Evolutionary conservation across 2,113 vertebrate species (phyloP).

Genomic region (Carassius gibelio): DNA sequence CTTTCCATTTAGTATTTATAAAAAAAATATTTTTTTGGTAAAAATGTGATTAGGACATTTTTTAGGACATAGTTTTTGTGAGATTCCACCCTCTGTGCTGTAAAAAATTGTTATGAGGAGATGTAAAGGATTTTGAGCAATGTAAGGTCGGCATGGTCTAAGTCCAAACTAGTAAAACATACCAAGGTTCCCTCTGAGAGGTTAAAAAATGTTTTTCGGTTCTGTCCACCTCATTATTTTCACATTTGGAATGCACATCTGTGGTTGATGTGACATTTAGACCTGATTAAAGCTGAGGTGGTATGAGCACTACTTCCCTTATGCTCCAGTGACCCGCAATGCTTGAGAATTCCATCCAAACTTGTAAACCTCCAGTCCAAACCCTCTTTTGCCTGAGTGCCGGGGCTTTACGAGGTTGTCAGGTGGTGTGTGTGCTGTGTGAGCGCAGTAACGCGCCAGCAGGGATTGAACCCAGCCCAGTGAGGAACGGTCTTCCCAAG

Average conservation of each 20-base stretch:
- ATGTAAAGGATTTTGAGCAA: constrained; percentile 19
- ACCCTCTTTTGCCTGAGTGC: constrained; percentile 8
- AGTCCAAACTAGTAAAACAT: constrained; percentile 13
- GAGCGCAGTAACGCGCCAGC: constrained; percentile 46
- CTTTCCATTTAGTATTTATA: neutral
- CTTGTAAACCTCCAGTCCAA: constrained; percentile 45
- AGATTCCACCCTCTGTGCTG: neutral
- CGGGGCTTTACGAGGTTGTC: constrained; percentile 39
- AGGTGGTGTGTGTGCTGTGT: constrained; percentile 31
- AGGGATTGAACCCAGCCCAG: constrained; percentile 39
- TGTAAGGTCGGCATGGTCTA: neutral
- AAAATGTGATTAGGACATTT: neutral
- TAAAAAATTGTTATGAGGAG: neutral
- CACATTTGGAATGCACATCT: constrained; percentile 38
- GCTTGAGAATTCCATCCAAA: constrained; percentile 46
- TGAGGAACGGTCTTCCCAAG: constrained; percentile 30
- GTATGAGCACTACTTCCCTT: constrained; percentile 25
- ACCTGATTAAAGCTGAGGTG: constrained; percentile 45
- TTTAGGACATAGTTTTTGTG: neutral
- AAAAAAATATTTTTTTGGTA: neutral
- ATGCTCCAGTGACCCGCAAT: constrained; percentile 44
- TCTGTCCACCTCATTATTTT: constrained; percentile 43
- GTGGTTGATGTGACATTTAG: constrained; percentile 25
- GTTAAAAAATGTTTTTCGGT: constrained; percentile 27
- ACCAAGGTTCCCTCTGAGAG: constrained; percentile 24